These are phyloP conservation scores for Onthophagus sagittarius DNA, from an alignment of 2,888 invertebrate genomes.

Conservation along the genomic window DNA sequence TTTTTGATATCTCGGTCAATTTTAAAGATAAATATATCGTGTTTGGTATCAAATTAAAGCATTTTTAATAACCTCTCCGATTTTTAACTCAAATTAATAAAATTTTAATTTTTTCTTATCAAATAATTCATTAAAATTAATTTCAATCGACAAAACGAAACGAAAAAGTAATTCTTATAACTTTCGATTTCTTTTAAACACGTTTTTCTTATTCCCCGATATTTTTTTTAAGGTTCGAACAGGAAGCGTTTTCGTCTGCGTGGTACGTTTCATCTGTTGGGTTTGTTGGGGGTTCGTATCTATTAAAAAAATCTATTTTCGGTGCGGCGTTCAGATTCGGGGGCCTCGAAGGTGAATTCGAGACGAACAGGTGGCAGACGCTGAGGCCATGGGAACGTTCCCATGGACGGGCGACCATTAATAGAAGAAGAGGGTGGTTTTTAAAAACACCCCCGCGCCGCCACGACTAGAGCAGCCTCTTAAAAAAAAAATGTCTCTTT, in stretches of 20 bases:
- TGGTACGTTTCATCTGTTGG: neutral
- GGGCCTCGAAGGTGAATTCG: conserved; percentile 5
- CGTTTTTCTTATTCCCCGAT: no score
- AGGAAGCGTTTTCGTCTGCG: neutral
- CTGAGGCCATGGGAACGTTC: conserved; percentile 6
- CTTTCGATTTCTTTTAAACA: no score
- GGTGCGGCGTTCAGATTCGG: neutral
- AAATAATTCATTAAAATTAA: no score
- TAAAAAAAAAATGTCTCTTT: no score
- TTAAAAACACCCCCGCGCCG: neutral
- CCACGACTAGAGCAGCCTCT: neutral
- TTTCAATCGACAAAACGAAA: no score
- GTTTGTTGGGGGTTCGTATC: neutral
- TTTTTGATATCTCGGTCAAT: no score
- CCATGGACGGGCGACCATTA: neutral
- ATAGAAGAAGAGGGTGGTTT: neutral
- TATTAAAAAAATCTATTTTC: conserved; percentile 12
- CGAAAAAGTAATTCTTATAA: neutral
- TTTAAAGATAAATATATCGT: no score
- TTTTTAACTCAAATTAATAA: no score
- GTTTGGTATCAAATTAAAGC: no score
- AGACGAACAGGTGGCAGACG: conserved; percentile 6
- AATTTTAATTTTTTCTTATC: no score
- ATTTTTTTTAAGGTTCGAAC: no score
- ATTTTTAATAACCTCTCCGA: no score